Conservation (phyloP, 2,113 vertebrate genomes). For the Jaculus jaculus region DNA sequence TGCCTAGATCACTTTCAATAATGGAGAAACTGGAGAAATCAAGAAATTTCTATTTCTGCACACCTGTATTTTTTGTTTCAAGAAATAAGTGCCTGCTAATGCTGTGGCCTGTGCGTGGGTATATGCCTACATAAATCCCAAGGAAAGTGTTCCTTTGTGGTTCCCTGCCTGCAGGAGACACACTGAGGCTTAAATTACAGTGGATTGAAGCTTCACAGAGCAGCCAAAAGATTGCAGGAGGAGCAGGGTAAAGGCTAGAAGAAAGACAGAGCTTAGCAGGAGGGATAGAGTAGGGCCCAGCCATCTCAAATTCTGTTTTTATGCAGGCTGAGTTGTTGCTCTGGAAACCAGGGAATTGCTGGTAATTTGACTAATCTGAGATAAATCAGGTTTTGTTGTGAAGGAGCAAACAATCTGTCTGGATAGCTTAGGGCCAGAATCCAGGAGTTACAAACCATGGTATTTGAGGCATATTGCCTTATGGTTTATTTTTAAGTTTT, state of each 20-base stretch:
- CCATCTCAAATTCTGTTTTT: conserved; percentile 9
- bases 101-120: neutral
- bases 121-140: neutral
- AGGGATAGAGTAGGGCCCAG: too few relatives aligned
- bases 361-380: conserved; percentile 21
- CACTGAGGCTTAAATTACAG: neutral
- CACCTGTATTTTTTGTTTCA: conserved; percentile 27
- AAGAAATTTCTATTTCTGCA: conserved; percentile 35
- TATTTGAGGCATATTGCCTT: conserved; percentile 26
- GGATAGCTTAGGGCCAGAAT: neutral
- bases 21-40: neutral
- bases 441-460: neutral
- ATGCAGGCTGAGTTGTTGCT: neutral
- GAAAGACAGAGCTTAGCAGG: neutral
- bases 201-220: neutral
- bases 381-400: neutral
- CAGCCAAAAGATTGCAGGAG: neutral
- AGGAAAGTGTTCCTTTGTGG: neutral
- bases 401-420: neutral
- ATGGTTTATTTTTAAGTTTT: conserved; percentile 27
- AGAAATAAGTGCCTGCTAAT: conserved; percentile 15
- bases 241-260: neutral
- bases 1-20: neutral
- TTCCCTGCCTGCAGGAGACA: conserved; percentile 28
- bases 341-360: conserved; percentile 39